These are phyloP conservation scores for Falco novaeseelandiae DNA, from an alignment of 2,797 vertebrate species.

Conservation along the genomic window DNA sequence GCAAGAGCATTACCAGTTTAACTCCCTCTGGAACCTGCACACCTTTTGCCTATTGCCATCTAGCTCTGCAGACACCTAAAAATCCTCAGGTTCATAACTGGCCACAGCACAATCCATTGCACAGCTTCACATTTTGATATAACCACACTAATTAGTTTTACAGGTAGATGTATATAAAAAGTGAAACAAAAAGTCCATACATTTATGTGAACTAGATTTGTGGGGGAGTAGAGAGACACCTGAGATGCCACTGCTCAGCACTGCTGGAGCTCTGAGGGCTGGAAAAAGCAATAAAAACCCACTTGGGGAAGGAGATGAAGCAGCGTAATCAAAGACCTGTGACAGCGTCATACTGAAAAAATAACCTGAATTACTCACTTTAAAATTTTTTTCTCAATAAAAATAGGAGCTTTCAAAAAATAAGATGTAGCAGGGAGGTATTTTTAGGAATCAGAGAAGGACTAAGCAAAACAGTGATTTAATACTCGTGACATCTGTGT, in stretches of 20 bases:
- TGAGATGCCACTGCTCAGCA: not conserved
- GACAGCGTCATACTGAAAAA: not conserved
- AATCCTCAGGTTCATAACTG: fast-evolving
- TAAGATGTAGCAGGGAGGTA: not conserved
- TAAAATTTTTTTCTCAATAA: not conserved
- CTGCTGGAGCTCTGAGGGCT: not conserved
- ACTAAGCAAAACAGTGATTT: not conserved
- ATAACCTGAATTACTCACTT: not conserved
- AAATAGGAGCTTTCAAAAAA: not conserved
- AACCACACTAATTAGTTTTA: not conserved
- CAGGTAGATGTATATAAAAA: not conserved
- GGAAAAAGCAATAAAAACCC: not conserved
- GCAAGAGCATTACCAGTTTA: not conserved
- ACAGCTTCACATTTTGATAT: not conserved
- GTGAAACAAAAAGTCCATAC: not conserved
- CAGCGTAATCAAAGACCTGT: not conserved
- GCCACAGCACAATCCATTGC: fast-evolving
- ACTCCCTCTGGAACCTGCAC: not conserved
- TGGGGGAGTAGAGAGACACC: not conserved
- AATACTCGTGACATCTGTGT: not conserved
- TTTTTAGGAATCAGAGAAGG: not conserved
- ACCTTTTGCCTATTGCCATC: not conserved
- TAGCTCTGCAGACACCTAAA: not conserved
- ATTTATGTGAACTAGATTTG: not conserved
- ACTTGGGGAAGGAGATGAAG: not conserved